Percentiles rank a stretch among this genome's conserved stretches.
These are phyloP conservation scores for Triops cancriformis DNA, from an alignment of 1,140 invertebrate species.

Conservation along the genomic window DNA sequence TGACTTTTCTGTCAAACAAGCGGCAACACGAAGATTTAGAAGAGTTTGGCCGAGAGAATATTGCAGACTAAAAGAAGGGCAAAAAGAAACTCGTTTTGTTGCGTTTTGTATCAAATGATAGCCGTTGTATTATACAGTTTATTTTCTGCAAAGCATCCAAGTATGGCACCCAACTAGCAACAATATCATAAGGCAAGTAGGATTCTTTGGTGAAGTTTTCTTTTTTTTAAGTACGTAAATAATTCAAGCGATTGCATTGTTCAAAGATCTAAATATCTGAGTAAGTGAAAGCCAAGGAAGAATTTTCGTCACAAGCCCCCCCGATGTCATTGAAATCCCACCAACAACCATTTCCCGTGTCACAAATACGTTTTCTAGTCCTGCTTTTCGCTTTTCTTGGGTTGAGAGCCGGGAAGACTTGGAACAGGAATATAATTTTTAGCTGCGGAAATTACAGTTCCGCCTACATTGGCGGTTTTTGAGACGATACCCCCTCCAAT, in stretches of 20 bases:
- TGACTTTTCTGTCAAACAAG: not conserved
- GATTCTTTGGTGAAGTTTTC: conserved; percentile 1
- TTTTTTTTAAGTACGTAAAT: not conserved
- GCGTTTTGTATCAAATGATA: too few relatives aligned
- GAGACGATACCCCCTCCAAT: not conserved
- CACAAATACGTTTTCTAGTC: not conserved
- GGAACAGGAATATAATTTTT: not conserved
- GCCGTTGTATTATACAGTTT: not conserved
- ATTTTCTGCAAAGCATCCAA: conserved; percentile 11
- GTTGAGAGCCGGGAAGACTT: not conserved
- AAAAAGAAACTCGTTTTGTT: not conserved
- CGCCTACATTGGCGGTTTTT: not conserved
- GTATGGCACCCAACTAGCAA: conserved; percentile 12
- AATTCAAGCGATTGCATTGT: not conserved
- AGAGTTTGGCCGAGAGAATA: not conserved
- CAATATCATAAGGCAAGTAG: not conserved
- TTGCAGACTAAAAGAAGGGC: not conserved
- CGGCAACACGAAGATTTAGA: not conserved
- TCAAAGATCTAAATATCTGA: not conserved
- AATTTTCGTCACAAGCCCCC: not conserved
- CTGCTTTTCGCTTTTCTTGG: not conserved
- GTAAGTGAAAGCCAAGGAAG: not conserved
- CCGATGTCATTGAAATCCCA: not conserved
- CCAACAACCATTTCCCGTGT: not conserved
- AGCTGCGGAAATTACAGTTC: not conserved